Conservation (phyloP, 2,113 vertebrate genomes). For the Cervus canadensis region DNA sequence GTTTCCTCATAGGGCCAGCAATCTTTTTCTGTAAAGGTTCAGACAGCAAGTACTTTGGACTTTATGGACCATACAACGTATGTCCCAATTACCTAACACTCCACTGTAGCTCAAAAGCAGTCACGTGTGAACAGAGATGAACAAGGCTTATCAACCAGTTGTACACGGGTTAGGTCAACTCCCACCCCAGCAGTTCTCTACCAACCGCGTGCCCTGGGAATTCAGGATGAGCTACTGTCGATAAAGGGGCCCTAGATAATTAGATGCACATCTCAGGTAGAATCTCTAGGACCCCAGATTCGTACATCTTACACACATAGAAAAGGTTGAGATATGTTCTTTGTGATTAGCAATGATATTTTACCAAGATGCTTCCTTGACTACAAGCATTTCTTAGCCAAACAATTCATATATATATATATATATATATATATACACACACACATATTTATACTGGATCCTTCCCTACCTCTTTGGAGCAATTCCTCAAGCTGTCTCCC, state of each 20-base stretch:
- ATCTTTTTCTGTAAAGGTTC: not conserved
- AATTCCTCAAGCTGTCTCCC: not conserved
- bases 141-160: not conserved
- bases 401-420: not conserved
- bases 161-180: not conserved
- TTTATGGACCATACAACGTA: rapidly evolving
- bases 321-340: not conserved
- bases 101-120: not conserved
- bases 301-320: not conserved
- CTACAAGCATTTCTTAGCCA: not conserved
- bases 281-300: not conserved
- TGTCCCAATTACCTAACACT: not conserved
- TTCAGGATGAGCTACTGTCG: not conserved
- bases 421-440: not conserved
- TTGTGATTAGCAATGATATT: not conserved
- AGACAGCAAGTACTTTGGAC: not conserved
- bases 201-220: not conserved
- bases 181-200: not conserved
- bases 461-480: not conserved
- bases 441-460: rapidly evolving
- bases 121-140: not conserved
- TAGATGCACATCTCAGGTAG: not conserved
- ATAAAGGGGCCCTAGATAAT: not conserved
- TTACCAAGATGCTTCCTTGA: not conserved
- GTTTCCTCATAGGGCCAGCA: not conserved